Base-by-base conservation (phyloP, 2,113 vertebrate genomes). In the Gavialis gangeticus region DNA sequence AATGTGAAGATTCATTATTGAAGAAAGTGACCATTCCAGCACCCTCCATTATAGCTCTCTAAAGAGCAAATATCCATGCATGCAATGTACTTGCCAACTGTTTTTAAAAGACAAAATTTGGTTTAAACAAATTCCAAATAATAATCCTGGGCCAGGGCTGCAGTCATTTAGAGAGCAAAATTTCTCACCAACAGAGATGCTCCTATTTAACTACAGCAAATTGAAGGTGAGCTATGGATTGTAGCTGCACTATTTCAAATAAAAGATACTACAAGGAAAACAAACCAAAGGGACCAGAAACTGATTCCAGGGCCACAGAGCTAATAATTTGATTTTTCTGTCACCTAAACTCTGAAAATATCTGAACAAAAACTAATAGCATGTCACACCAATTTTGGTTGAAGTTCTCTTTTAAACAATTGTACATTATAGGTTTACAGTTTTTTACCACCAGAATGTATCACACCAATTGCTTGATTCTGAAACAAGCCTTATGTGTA, bases 391-490 rank as follows among this genome's bases (percentile, higher is more conserved):
- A 82, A 87, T 88, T 96, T 95, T 82, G 93, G 55, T 75, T 95
- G 83, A 96, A 96, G 97, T 90, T 81, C 66, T 90, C 82, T 59
- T 89, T 94, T 88, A 93, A 94, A 93, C 77, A 93, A 92, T 79
- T 89, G 89, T 93, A 90, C n/a, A 19, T 85, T 69, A 64, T 3
- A 15, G 34, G 46, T 88, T 89, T 82, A 97, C 81, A 90, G 75
- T 91, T 95, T 95, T 46, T 95, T 96, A 92, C 92, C 87, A 92
- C 63, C 91, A 85, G 85, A 55, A 73, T 82, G 77, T 90, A 56
- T 16, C 22, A 91, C 87, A 89, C 75, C 2, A 0, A 73, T 88
- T 94, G 79, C 79, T 94, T 2, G 10, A 95, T 96, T 95, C 78
- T 67, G 67, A 95, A 28, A 85, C 94, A 82, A 91, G 94, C 63